Evolutionary conservation across 2,888 invertebrate genomes (phyloP), one percentile per base, ranked within the genome.

Genomic region (Chymomyza amoena): DNA sequence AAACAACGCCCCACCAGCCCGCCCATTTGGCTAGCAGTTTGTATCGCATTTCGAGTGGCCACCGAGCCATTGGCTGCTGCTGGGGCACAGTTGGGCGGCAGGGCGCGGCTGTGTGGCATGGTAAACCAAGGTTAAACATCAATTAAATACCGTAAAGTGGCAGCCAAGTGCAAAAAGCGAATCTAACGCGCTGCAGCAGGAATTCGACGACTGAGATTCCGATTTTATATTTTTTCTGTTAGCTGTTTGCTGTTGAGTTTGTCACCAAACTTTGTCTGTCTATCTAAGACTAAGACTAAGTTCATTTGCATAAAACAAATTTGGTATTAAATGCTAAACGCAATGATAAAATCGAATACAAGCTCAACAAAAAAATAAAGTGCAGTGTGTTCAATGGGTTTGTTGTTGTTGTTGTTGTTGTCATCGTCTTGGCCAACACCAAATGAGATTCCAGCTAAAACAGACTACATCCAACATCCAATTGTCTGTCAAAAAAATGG

Each of bases 251-350:
- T 50, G 60, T 61, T 45, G 9, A 45, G 20, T 61, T 61, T 61
- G 61, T 61, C 61, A 61, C 61, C 61, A 36, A 67, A 59, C 57
- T 45, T 59, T 63, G 75, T 45, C 1, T 45, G 13, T 10, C 66
- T 72, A n/a, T n/a, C n/a, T n/a, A n/a, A n/a, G n/a, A n/a, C n/a
- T n/a, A n/a, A n/a, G 72, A 66, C 72, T 69, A 73, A 72, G 84
- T 85, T 87, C 88, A 89, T 89, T 89, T 89, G 90, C 90, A 89
- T 89, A 89, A 88, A 89, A 89, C 90, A 89, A 89, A 89, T 89
- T 89, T 88, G 86, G 87, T 84, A 89, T 89, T 89, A 89, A 89
- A 89, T 88, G 83, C 88, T 89, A 85, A 84, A 80, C 75, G 73
- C 70, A 64, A 64, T 76, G 90, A 89, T 89, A 89, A 89, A 80